A percentile compares a stretch with the other conserved stretches of the same genome.
These are phyloP conservation scores for Nothocercus nigrocapillus DNA, from an alignment of 2,113 vertebrate genomes.

Conservation along the genomic window DNA sequence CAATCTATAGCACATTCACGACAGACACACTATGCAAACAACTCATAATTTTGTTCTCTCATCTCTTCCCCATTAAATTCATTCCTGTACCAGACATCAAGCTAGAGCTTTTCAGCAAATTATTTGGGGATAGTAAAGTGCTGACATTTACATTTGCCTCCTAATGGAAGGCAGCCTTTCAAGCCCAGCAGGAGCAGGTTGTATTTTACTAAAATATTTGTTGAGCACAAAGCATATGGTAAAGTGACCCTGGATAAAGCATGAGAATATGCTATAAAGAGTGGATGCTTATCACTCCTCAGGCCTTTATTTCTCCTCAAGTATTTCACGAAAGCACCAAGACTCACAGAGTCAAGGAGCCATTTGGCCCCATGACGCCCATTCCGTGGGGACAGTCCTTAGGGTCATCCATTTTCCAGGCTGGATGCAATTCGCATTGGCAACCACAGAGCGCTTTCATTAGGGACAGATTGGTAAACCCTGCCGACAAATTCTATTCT, in stretches of 20 bases:
- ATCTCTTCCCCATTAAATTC: background rate
- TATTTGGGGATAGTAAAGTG: background rate
- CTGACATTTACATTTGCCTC: background rate
- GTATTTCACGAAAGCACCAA: background rate
- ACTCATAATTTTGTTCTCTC: background rate
- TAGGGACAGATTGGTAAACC: background rate
- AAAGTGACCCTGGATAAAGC: background rate
- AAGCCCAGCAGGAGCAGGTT: fast-evolving
- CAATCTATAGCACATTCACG: background rate
- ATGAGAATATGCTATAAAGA: background rate
- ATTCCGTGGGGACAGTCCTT: background rate
- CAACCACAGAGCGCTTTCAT: background rate
- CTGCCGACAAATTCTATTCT: conserved; percentile 34
- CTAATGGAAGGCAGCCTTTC: background rate
- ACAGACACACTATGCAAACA: background rate
- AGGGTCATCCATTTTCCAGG: fast-evolving
- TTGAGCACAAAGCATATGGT: background rate
- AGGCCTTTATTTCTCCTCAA: background rate
- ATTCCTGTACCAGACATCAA: background rate
- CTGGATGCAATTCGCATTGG: background rate
- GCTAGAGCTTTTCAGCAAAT: background rate
- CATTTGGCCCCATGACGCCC: background rate
- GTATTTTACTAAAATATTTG: background rate
- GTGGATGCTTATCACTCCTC: background rate
- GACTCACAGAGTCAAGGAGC: background rate